phyloP scores from a whole-genome alignment of 2,797 vertebrate species.

The Argentina silus region DNA sequence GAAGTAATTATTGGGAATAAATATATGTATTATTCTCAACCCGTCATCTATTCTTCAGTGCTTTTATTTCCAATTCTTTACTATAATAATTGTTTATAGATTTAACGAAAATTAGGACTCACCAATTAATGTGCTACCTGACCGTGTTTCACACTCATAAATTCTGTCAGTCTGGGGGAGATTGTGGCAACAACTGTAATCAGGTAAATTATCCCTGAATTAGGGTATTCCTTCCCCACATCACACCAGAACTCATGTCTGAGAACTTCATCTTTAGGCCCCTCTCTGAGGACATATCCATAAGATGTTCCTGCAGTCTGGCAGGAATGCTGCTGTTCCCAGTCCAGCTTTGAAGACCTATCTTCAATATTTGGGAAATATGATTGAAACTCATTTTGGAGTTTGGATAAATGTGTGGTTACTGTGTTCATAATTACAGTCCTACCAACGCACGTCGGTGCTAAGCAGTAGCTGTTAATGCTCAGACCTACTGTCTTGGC shows the following conservation, averaged over 20 bases:
- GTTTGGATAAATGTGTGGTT: constrained; percentile 31
- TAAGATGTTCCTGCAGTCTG: constrained; percentile 15
- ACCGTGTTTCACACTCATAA: background rate
- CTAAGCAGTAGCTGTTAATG: constrained; percentile 23
- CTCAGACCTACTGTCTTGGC: constrained; percentile 11
- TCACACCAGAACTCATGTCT: constrained; percentile 39
- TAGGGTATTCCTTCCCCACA: constrained; percentile 16
- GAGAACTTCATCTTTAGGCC: constrained; percentile 11
- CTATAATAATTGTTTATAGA: no score
- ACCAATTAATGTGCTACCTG: background rate
- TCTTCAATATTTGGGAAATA: constrained; percentile 27
- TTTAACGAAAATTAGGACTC: no score
- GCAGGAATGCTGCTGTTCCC: constrained; percentile 29
- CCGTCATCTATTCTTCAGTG: no score
- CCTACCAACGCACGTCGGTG: constrained; percentile 4
- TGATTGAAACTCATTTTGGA: constrained; percentile 10
- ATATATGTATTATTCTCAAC: no score
- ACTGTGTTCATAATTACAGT: constrained; percentile 14
- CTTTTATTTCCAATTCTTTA: no score
- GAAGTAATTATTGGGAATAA: no score
- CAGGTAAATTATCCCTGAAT: constrained; percentile 16
- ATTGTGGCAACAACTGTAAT: background rate
- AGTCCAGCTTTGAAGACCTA: constrained; percentile 30
- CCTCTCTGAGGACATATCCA: constrained; percentile 23
- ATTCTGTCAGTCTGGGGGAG: background rate